Base-by-base conservation (phyloP, 2,888 invertebrate genomes). In the Pasiphila rectangulata region DNA sequence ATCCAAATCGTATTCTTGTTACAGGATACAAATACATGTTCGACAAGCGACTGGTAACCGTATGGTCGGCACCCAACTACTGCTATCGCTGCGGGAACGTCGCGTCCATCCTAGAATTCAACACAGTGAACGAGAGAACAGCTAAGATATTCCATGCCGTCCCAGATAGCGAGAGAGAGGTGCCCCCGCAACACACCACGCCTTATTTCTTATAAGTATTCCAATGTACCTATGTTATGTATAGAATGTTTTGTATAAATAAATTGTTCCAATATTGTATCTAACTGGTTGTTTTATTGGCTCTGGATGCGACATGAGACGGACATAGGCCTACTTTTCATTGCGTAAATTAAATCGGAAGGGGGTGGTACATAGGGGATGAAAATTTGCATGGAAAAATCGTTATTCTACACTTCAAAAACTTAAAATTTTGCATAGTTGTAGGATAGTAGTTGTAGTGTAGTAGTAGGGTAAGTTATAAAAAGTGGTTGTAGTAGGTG, bases 1-100 rank as follows among this genome's bases (percentile, higher is more conserved):
- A n/a, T n/a, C 7, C 12, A 16, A 15, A 9, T 5, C 21, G 7
- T 3, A 23, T 35, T 17, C 25, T 37, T 40, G 9, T 79, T 90
- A 13, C 87, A 96, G 97, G 97, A 54, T 97, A 94, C 85, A 98
- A 98, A 89, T 99, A 98, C 79, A 98, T 99, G 96, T 99, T 99
- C 83, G 95, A 98, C 72, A 95, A 98, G 66, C 95, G 96, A 77
- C 88, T 99, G 64, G 98, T 99, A 21, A 99, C 99, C 0, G 97
- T 99, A 1, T 99, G 99, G 98, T 98, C 99, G 9, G 99, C 99
- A 3, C 99, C 99, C 2, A 99, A 99, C 88, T 99, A 99, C 83
- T 99, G 99, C 85, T 99, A 99, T 80, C 94, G 99, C 16, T 99
- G 99, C 77, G 99, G 99, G 34, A 99, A 99, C 80, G 94, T 98